These are phyloP conservation scores for Dicyrtoma fusca DNA, from an alignment of 2,888 invertebrate genomes.

Conservation along the genomic window DNA sequence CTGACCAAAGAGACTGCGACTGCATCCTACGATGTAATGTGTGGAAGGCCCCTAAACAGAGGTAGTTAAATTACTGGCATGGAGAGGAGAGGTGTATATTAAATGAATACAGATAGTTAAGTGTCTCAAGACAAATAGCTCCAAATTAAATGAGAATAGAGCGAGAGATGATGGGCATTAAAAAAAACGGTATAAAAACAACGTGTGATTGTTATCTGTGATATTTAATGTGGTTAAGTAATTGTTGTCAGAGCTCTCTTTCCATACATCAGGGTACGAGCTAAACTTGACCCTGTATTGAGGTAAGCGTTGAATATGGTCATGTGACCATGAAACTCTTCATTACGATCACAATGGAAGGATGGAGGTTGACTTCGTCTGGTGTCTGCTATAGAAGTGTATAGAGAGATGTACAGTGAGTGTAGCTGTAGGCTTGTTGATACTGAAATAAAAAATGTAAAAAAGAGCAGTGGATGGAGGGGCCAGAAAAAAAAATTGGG, in stretches of 20 bases:
- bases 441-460: not conserved
- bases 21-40: no score
- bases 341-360: slow-evolving; percentile 18
- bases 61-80: no score
- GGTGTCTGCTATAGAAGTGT: no score
- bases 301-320: slow-evolving; percentile 27
- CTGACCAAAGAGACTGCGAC: no score
- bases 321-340: slow-evolving; percentile 34
- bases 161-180: not conserved
- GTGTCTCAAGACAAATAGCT: no score
- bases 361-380: no score
- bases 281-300: slow-evolving; percentile 38
- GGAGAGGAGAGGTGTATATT: no score
- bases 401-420: no score
- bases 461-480: not conserved
- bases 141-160: not conserved
- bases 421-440: not conserved
- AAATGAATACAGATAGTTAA: no score
- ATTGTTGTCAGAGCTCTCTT: not conserved
- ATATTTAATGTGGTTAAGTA: not conserved
- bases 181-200: not conserved
- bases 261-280: not conserved
- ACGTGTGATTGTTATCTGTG: not conserved
- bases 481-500: slow-evolving; percentile 14
- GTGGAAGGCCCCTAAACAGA: no score